Evolutionary conservation across 2,797 vertebrate genomes (phyloP).

Genomic region (Cephalopachus bancanus): DNA sequence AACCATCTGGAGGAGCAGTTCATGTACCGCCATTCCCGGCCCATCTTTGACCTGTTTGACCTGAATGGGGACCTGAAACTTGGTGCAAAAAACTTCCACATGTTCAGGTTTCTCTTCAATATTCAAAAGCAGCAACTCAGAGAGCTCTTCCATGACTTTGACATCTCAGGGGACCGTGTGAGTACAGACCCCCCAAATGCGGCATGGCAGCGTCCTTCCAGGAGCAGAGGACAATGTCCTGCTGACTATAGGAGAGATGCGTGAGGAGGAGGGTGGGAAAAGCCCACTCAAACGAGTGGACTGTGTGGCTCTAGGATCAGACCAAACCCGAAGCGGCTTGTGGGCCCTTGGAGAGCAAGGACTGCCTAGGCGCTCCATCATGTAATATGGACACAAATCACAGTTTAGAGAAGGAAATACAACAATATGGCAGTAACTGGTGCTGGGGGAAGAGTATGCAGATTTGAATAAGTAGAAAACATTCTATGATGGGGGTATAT

Average conservation of each 20-base stretch:
- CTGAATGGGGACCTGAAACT: slow-evolving; percentile 60
- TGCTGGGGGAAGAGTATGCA: background rate
- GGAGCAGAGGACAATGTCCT: background rate
- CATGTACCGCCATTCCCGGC: slow-evolving; percentile 77
- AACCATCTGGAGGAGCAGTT: slow-evolving; percentile 84
- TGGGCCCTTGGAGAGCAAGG: background rate
- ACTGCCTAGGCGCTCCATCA: background rate
- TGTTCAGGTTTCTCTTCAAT: slow-evolving; percentile 87
- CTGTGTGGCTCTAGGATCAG: background rate
- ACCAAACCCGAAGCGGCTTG: background rate
- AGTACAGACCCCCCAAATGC: background rate
- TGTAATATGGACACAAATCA: background rate
- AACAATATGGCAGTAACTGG: background rate
- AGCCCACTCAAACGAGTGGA: background rate
- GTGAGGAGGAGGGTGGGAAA: background rate
- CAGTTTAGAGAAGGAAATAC: background rate
- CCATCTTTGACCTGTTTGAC: slow-evolving; percentile 85
- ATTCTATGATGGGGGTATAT: background rate
- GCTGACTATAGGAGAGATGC: accelerated
- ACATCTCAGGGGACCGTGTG: slow-evolving; percentile 82
- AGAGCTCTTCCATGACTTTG: slow-evolving; percentile 83
- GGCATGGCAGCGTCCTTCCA: background rate
- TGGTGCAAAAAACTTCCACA: slow-evolving; percentile 56
- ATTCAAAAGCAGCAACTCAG: slow-evolving; percentile 78
- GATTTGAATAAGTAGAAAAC: background rate